Conservation (phyloP, 2,113 vertebrate species). For the Myrmecobius fasciatus region DNA sequence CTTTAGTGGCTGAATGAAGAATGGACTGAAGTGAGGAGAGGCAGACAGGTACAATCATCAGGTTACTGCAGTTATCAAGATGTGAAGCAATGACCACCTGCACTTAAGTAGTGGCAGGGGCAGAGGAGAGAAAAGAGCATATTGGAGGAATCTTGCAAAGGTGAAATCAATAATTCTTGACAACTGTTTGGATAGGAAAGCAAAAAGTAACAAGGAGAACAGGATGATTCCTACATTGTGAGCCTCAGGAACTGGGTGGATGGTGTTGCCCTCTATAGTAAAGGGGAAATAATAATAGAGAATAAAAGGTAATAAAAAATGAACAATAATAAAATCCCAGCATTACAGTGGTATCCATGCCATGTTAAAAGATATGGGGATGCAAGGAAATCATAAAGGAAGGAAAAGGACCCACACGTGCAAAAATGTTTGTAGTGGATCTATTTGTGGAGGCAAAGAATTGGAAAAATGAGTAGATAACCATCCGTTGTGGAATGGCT, state of each 20-base stretch:
- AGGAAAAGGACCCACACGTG: no score
- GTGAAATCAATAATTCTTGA: neutral
- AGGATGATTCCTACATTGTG: neutral
- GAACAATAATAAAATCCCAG: neutral
- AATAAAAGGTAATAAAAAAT: neutral
- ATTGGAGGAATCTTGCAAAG: neutral
- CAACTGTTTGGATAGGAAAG: neutral
- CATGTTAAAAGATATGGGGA: neutral
- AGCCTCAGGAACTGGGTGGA: neutral
- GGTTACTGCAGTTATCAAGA: neutral
- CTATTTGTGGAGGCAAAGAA: no score
- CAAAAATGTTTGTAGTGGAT: no score
- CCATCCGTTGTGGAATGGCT: no score
- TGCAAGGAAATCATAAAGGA: neutral
- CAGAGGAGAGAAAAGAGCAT: neutral
- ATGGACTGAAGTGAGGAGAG: neutral
- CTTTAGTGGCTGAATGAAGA: neutral
- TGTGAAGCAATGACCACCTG: neutral
- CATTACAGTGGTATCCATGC: neutral
- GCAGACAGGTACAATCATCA: neutral
- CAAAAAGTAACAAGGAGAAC: neutral
- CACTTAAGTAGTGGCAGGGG: neutral
- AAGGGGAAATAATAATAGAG: neutral
- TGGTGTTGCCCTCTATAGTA: neutral
- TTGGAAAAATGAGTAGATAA: no score